Conservation (phyloP, 2,888 invertebrate species). For the Mamestra brassicae region DNA sequence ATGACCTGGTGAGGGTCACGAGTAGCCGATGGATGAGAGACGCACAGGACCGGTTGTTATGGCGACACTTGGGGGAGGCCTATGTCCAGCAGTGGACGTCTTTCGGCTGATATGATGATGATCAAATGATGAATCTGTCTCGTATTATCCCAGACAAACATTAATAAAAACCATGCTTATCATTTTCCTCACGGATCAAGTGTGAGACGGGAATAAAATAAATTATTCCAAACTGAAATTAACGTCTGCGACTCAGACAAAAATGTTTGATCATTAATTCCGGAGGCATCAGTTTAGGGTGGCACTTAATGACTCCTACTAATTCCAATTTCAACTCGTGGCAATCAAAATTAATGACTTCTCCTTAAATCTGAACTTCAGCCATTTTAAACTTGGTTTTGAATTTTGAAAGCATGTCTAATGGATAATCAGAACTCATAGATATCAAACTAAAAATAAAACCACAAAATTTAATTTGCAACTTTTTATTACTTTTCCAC, state of each 20-base stretch:
- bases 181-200: constrained; percentile 32
- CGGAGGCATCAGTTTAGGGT: constrained; percentile 18
- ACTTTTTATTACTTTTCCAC: constrained; percentile 4
- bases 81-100: too few relatives aligned
- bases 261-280: constrained; percentile 48
- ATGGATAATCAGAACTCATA: neutral
- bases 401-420: neutral
- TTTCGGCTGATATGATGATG: too few relatives aligned
- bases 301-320: constrained; percentile 35
- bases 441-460: constrained; percentile 14
- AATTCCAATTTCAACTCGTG: constrained; percentile 21
- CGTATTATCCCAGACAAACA: constrained; percentile 18
- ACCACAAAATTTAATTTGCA: neutral
- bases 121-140: neutral
- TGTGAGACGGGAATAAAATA: constrained; percentile 28
- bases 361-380: neutral
- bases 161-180: constrained; percentile 6
- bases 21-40: too few relatives aligned
- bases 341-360: constrained; percentile 43
- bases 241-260: constrained; percentile 5
- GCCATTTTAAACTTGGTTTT: constrained; percentile 1
- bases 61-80: too few relatives aligned
- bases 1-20: too few relatives aligned
- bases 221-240: constrained; percentile 43
- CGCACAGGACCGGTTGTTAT: too few relatives aligned